Conservation (phyloP, 2,113 vertebrate genomes). For the Isurus oxyrinchus region DNA sequence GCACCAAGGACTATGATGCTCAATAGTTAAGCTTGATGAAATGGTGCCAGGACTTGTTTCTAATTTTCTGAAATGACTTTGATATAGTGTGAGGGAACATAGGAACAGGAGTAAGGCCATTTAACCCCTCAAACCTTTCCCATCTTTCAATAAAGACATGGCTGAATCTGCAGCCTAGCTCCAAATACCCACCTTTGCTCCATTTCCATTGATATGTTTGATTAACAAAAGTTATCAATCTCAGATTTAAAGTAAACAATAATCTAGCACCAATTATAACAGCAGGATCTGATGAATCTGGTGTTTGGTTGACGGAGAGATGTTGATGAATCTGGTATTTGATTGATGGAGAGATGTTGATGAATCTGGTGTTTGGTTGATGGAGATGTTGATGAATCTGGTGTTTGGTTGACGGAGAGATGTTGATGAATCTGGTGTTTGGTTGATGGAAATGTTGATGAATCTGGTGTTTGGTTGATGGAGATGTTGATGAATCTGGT, state of each 20-base stretch:
- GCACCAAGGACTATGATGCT: neutral
- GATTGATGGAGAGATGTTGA: no score
- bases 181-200: neutral
- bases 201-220: neutral
- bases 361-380: no score
- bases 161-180: neutral
- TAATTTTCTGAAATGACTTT: neutral
- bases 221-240: neutral
- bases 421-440: no score
- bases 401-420: no score
- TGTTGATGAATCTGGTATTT: no score
- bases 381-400: no score
- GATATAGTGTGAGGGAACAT: neutral
- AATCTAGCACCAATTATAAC: neutral
- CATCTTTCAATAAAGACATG: neutral
- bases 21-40: neutral
- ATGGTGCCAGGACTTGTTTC: neutral
- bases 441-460: no score
- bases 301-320: no score
- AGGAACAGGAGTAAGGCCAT: neutral
- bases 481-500: no score
- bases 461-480: no score
- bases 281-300: neutral
- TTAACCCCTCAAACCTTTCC: neutral
- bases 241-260: neutral